These are phyloP conservation scores for Caiman crocodilus DNA, from an alignment of 2,797 vertebrate species.

Conservation along the genomic window DNA sequence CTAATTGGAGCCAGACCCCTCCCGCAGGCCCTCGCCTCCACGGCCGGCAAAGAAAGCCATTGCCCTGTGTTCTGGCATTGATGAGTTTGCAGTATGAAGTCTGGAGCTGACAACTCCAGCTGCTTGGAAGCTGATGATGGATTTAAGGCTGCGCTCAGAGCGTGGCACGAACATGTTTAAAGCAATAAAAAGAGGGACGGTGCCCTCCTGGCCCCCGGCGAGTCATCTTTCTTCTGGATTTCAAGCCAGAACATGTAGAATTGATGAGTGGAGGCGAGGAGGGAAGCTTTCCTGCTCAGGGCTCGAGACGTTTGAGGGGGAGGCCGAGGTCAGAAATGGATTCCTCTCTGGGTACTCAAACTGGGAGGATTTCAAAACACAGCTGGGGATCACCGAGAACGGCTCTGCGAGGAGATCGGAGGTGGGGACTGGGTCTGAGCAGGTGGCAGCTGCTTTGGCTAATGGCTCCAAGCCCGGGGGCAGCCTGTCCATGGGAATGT, in stretches of 20 bases:
- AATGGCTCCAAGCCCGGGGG: not conserved
- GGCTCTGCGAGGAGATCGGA: not conserved
- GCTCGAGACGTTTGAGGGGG: accelerated
- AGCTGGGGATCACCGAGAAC: accelerated
- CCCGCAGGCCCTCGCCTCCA: not conserved
- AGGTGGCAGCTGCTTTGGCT: not conserved
- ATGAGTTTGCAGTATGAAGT: accelerated
- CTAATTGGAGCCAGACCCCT: not conserved
- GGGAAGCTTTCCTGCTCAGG: not conserved
- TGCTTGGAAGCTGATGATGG: not conserved
- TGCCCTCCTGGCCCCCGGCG: accelerated
- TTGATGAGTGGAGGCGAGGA: accelerated
- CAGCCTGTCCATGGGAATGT: not conserved
- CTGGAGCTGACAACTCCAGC: not conserved
- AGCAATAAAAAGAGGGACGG: accelerated
- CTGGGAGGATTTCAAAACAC: accelerated
- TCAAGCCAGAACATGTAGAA: accelerated
- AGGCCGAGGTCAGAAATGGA: accelerated
- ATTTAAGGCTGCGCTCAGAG: accelerated
- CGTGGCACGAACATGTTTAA: accelerated
- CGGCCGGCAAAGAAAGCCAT: accelerated
- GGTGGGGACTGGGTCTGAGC: not conserved
- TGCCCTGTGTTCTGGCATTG: accelerated
- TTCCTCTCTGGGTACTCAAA: accelerated
- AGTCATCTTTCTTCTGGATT: accelerated